Base-by-base conservation (phyloP, 2,888 invertebrate species). In the Xestobium rufovillosum region DNA sequence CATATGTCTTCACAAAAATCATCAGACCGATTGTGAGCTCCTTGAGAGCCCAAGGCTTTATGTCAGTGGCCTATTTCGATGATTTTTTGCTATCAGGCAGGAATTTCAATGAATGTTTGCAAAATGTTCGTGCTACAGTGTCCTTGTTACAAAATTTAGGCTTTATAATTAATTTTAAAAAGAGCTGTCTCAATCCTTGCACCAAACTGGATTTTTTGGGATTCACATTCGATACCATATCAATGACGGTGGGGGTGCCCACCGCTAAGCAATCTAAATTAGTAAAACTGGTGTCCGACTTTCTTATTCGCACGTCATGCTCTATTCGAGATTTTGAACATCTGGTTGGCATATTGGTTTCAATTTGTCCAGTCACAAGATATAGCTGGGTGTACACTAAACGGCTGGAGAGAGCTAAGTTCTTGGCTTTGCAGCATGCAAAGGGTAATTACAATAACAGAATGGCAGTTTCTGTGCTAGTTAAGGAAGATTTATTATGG, bases 361-460 rank as follows among this genome's bases (percentile, higher is more conserved):
- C 52, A 4, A 38, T 40, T 6, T 53, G 51, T 29, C 53, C 50
- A n/a, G 52, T 51, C 1, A 36, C 49, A 36, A n/a, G n/a, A 12
- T 55, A 52, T 42, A 44, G 51, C 0, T 36, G 45, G 40, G 8
- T 45, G 6, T 31, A 48, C 17, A 36, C 37, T 2, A 49, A 49
- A 34, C 14, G 10, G 3, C 31, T 47, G 16, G 48, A 47, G 27
- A 29, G 41, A 12, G 35, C 30, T 14, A 44, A 47, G 34, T 41
- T 11, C 33, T 31, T 39, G 19, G 46, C 46, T 10, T 19, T 49
- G 6, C 13, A 32, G 16, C 34, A 34, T 4, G 9, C 29, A 10
- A 10, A 25, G 3, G 41, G 38, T 3, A 34, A 35, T 19, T 47
- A 38, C 31, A 38, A 42, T 41, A 28, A n/a, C 14, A 39, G 10